These are phyloP conservation scores for Daboia siamensis DNA, from an alignment of 2,113 vertebrate genomes.

Conservation along the genomic window DNA sequence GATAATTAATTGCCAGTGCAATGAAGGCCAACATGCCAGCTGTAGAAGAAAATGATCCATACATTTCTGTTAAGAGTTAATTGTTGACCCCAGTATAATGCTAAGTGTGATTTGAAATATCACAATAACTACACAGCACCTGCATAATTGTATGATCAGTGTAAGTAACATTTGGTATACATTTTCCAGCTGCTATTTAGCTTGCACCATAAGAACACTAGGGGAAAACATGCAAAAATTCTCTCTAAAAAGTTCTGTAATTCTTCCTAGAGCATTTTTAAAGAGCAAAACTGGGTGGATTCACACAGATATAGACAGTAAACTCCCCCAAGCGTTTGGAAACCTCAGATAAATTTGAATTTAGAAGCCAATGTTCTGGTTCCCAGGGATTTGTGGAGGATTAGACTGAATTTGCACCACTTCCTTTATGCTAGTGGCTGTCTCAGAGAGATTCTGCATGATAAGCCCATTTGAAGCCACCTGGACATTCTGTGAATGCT, in stretches of 20 bases:
- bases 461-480: constrained; percentile 7
- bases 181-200: background rate
- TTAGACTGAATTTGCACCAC: background rate
- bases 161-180: background rate
- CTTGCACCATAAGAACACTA: background rate
- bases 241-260: background rate
- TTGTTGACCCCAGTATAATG: background rate
- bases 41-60: background rate
- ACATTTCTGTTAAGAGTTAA: background rate
- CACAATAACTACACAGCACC: background rate
- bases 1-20: background rate
- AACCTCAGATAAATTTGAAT: background rate
- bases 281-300: too few species aligned
- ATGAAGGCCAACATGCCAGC: background rate
- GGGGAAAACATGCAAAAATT: background rate
- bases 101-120: background rate
- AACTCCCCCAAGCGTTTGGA: background rate
- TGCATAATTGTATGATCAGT: background rate
- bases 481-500: constrained; percentile 1
- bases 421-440: background rate
- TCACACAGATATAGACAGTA: background rate
- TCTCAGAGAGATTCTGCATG: background rate
- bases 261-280: background rate
- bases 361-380: background rate
- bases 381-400: background rate